Conservation (phyloP, 2,797 vertebrate species). For the Gymnodraco acuticeps region DNA sequence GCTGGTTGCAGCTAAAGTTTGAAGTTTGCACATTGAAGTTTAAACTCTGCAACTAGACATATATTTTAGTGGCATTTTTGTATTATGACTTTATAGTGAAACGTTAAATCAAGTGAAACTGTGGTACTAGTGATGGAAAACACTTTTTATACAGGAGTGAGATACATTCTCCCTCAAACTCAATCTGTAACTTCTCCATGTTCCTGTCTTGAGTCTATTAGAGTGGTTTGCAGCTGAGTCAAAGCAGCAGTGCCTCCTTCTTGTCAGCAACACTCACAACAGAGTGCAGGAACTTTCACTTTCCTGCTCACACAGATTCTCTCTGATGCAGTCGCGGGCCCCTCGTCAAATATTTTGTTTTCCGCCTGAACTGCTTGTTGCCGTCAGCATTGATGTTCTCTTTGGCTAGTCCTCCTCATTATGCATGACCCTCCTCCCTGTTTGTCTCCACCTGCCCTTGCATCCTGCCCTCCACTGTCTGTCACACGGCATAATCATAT, state of each 20-base stretch:
- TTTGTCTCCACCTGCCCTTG: slow-evolving; percentile 69
- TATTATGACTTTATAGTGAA: not conserved
- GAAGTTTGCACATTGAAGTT: not conserved
- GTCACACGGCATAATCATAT: slow-evolving; percentile 61
- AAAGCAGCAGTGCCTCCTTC: slow-evolving; percentile 9
- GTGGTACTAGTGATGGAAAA: not conserved
- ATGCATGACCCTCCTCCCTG: slow-evolving; percentile 63
- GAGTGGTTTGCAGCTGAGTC: not conserved
- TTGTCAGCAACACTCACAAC: slow-evolving; percentile 23
- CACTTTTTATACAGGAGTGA: not conserved
- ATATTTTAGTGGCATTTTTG: not conserved
- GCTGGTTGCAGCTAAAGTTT: too few species aligned
- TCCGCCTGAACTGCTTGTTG: slow-evolving; percentile 25
- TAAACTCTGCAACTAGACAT: not conserved
- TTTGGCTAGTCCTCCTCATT: slow-evolving; percentile 48
- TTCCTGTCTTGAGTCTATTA: slow-evolving; percentile 3
- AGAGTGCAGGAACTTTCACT: slow-evolving; percentile 22
- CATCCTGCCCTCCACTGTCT: slow-evolving; percentile 64
- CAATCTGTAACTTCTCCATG: not conserved
- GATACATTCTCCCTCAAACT: not conserved
- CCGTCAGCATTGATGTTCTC: slow-evolving; percentile 48
- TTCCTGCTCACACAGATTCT: not conserved
- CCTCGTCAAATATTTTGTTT: slow-evolving; percentile 22
- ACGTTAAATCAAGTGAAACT: not conserved
- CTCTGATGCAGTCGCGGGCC: slow-evolving; percentile 13